A percentile compares a stretch with the other conserved stretches of the same genome.
These are phyloP conservation scores for Notolabrus celidotus DNA, from an alignment of 2,797 vertebrate species.

Conservation along the genomic window DNA sequence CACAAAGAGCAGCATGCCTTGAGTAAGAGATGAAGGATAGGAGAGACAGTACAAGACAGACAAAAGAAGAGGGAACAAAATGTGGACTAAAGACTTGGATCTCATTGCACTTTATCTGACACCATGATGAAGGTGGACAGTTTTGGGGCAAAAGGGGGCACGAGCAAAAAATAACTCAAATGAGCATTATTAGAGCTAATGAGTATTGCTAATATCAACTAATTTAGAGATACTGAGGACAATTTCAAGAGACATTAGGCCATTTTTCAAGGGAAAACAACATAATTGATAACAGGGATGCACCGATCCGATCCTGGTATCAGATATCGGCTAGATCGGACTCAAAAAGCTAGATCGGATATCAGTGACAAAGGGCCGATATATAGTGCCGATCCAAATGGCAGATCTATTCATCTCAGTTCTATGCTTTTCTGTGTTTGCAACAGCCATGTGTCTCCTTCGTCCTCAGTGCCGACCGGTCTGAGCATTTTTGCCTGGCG, in stretches of 20 bases:
- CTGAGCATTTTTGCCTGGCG: too few relatives aligned
- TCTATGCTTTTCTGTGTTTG: too few relatives aligned
- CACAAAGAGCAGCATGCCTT: slow-evolving; percentile 17
- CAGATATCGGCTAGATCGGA: too few relatives aligned
- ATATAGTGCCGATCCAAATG: too few relatives aligned
- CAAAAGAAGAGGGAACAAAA: slow-evolving; percentile 49
- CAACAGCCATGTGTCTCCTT: too few relatives aligned
- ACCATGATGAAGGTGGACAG: slow-evolving; percentile 12
- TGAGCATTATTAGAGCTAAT: not conserved
- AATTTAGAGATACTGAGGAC: not conserved
- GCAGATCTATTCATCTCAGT: too few relatives aligned
- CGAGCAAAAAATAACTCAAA: not conserved
- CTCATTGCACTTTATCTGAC: slow-evolving; percentile 3
- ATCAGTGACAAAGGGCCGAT: too few relatives aligned
- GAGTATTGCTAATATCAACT: not conserved
- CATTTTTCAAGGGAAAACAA: too few relatives aligned
- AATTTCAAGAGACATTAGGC: not conserved
- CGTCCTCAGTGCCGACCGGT: too few relatives aligned
- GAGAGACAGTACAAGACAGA: slow-evolving; percentile 62
- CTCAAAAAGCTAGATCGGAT: too few relatives aligned
- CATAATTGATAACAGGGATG: too few relatives aligned
- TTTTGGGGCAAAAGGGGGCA: slow-evolving; percentile 13
- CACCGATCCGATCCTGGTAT: too few relatives aligned
- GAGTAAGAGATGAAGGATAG: slow-evolving; percentile 51
- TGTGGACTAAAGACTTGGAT: slow-evolving; percentile 28